Percentiles rank a stretch among this genome's conserved stretches.
Evolutionary conservation across 2,888 invertebrate species (phyloP).

Genomic region (Ephialtes manifestator): DNA sequence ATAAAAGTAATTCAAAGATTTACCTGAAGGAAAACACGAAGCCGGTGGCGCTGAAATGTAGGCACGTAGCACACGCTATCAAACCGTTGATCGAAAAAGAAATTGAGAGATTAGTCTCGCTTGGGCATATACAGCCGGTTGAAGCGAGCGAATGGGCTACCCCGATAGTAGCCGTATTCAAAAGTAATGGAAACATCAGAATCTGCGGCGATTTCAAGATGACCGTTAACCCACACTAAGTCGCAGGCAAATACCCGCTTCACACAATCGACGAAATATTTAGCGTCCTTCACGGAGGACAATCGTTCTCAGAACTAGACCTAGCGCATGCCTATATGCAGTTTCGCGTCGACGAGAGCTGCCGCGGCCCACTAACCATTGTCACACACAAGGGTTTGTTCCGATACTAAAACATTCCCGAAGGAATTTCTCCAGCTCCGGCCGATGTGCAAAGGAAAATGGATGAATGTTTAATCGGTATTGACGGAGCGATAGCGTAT

Average conservation of each 20-base stretch:
- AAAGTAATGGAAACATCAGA: slow-evolving; percentile 62
- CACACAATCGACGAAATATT: slow-evolving; percentile 63
- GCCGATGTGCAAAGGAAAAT: slow-evolving; percentile 77
- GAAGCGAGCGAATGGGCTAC: slow-evolving; percentile 66
- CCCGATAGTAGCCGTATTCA: slow-evolving; percentile 60
- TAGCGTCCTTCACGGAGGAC: slow-evolving; percentile 53
- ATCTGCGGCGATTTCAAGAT: slow-evolving; percentile 60
- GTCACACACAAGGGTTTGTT: slow-evolving; percentile 66
- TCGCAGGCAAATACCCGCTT: slow-evolving; percentile 53
- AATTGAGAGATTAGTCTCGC: slow-evolving; percentile 47
- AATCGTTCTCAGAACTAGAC: slow-evolving; percentile 37
- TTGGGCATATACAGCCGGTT: slow-evolving; percentile 51
- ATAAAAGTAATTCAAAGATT: slow-evolving; percentile 59
- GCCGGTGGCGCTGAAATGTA: slow-evolving; percentile 52
- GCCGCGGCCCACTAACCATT: slow-evolving; percentile 57
- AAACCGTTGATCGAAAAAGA: slow-evolving; percentile 50
- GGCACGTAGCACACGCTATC: slow-evolving; percentile 59
- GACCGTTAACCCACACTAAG: slow-evolving; percentile 59
- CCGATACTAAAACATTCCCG: slow-evolving; percentile 33
- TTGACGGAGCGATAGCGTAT: slow-evolving; percentile 68
- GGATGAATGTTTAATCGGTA: slow-evolving; percentile 73
- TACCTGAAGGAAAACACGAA: slow-evolving; percentile 39
- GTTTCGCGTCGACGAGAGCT: slow-evolving; percentile 54
- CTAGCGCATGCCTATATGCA: slow-evolving; percentile 66
- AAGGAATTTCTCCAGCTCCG: slow-evolving; percentile 72